Conservation (phyloP, 2,888 invertebrate genomes). For the Formica aserva region DNA sequence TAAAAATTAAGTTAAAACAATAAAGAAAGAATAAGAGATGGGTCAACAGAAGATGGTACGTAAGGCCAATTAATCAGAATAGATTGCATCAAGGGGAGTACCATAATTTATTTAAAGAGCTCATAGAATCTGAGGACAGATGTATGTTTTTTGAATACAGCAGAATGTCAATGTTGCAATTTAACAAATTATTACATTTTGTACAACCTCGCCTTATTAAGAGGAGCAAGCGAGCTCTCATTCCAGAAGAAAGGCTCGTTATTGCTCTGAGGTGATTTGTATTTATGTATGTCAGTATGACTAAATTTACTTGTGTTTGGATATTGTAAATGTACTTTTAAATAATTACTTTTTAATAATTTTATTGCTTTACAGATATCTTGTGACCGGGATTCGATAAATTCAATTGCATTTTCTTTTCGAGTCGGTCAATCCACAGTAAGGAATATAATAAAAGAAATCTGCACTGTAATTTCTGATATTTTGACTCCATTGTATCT, state of each 20-base stretch:
- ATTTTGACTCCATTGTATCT: not conserved
- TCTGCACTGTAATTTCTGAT: not conserved
- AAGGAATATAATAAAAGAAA: constrained; percentile 14
- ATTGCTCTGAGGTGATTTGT: not conserved
- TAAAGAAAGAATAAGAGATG: too few species aligned
- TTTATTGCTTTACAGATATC: not conserved
- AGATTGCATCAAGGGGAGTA: not conserved
- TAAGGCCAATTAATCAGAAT: not conserved
- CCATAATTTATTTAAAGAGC: not conserved
- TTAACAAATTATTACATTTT: not conserved
- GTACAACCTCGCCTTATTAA: not conserved
- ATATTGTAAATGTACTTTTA: not conserved
- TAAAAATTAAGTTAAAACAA: too few species aligned
- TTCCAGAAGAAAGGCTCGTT: not conserved
- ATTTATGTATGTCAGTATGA: not conserved
- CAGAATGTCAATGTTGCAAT: not conserved
- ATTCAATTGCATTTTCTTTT: not conserved
- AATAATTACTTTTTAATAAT: too few species aligned
- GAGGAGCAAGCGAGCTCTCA: not conserved
- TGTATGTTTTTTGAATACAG: not conserved
- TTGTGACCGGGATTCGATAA: not conserved
- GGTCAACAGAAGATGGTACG: not conserved
- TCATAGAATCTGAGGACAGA: not conserved
- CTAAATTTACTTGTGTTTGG: not conserved
- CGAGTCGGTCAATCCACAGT: not conserved